Evolutionary conservation across 1,140 invertebrate species (phyloP).

Genomic region (Lordiphosa collinella): DNA sequence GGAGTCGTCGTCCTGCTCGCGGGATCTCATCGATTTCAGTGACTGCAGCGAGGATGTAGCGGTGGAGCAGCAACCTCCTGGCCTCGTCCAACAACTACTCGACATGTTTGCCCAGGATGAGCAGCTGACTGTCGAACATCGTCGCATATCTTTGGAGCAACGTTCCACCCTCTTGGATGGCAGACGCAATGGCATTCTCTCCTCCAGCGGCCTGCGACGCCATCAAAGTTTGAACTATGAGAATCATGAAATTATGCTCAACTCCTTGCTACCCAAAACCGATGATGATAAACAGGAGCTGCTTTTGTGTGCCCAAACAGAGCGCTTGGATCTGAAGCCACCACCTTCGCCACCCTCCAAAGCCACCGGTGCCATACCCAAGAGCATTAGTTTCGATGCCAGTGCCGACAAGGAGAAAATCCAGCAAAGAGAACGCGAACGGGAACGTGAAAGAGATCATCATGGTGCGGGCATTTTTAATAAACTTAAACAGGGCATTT

Average conservation of each 20-base stretch:
- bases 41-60: conserved; percentile 60
- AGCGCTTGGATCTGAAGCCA: conserved; percentile 37
- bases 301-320: conserved; percentile 53
- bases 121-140: conserved; percentile 54
- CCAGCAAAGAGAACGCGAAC: conserved; percentile 16
- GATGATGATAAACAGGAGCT: conserved; percentile 66
- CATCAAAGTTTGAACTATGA: conserved; percentile 78
- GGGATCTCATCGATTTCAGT: conserved; percentile 72
- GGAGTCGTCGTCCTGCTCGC: neutral
- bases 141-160: conserved; percentile 66
- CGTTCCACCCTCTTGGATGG: conserved; percentile 67
- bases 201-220: conserved; percentile 48
- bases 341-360: conserved; percentile 67
- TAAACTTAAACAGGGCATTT: conserved; percentile 83
- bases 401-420: conserved; percentile 86
- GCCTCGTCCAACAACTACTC: conserved; percentile 45
- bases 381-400: conserved; percentile 95
- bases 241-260: conserved; percentile 76
- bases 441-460: conserved; percentile 14
- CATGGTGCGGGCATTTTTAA: conserved; percentile 82
- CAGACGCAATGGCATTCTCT: conserved; percentile 73
- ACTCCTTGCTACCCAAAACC: conserved; percentile 46
- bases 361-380: conserved; percentile 92
- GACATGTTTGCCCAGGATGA: conserved; percentile 48
- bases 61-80: conserved; percentile 30